phyloP scores from a whole-genome alignment of 2,888 invertebrate genomes.

The Parnassius apollo region DNA sequence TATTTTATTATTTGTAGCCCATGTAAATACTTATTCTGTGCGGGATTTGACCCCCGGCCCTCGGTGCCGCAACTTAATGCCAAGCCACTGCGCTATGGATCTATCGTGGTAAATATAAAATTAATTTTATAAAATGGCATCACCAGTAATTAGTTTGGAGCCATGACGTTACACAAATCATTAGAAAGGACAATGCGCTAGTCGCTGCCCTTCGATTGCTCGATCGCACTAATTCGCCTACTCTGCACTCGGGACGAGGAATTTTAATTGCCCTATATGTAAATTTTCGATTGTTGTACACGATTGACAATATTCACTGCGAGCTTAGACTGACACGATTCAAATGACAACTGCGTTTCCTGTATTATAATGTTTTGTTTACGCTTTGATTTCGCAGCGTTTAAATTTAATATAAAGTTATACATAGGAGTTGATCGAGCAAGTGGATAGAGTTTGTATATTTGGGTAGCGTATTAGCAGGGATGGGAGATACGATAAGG shows the following conservation, averaged over 20 bases:
- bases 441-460: too few relatives aligned
- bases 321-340: slow-evolving; percentile 22
- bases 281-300: slow-evolving; percentile 27
- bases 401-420: too few relatives aligned
- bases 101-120: too few relatives aligned
- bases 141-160: not conserved
- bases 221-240: slow-evolving; percentile 21
- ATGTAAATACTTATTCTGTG: too few relatives aligned
- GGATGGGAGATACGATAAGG: too few relatives aligned
- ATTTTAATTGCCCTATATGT: slow-evolving; percentile 28
- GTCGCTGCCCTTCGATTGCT: slow-evolving; percentile 39
- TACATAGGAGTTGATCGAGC: too few relatives aligned
- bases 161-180: slow-evolving; percentile 14
- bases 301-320: slow-evolving; percentile 16
- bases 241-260: slow-evolving; percentile 13
- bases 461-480: too few relatives aligned
- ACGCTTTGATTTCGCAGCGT: not conserved
- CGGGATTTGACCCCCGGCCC: too few relatives aligned
- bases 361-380: slow-evolving; percentile 12
- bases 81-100: too few relatives aligned
- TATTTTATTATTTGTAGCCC: too few relatives aligned
- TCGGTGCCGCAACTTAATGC: too few relatives aligned
- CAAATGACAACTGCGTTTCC: slow-evolving; percentile 9
- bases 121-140: not conserved
- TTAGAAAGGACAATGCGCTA: slow-evolving; percentile 43